These are phyloP conservation scores for Loris lydekkerianus DNA, from an alignment of 2,797 vertebrate species.

Conservation along the genomic window DNA sequence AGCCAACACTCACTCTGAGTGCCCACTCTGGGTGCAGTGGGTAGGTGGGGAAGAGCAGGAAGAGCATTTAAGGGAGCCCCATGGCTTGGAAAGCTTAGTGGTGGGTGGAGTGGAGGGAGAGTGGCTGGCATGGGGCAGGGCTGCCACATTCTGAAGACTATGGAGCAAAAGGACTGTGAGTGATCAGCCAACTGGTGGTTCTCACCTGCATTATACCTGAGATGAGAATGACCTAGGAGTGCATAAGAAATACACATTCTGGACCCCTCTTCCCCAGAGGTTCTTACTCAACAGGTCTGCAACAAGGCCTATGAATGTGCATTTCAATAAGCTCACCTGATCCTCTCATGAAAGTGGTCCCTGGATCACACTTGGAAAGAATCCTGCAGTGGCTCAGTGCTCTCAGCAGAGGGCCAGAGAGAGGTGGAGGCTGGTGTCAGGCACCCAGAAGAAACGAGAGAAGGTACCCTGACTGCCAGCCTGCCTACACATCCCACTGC, in stretches of 20 bases:
- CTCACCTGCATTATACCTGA: accelerated
- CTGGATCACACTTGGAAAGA: not conserved
- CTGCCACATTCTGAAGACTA: not conserved
- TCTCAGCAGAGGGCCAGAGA: too few species aligned
- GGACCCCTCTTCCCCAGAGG: not conserved
- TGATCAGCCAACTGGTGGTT: not conserved
- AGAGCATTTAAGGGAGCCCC: accelerated
- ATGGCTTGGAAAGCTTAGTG: accelerated
- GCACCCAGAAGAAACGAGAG: not conserved
- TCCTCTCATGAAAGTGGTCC: accelerated
- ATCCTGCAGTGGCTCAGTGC: not conserved
- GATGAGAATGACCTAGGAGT: not conserved
- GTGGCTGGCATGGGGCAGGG: too few species aligned
- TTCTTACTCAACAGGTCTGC: not conserved
- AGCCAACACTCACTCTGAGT: not conserved
- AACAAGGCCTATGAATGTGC: not conserved
- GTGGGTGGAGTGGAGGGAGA: not conserved
- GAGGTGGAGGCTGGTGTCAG: not conserved
- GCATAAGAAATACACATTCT: not conserved
- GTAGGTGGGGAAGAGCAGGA: too few species aligned
- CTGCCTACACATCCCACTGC: not conserved
- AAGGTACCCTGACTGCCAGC: not conserved
- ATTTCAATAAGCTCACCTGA: not conserved
- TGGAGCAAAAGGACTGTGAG: not conserved
- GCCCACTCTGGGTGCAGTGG: accelerated